Evolutionary conservation across 2,113 vertebrate genomes (phyloP).

Genomic region (Balaeniceps rex): DNA sequence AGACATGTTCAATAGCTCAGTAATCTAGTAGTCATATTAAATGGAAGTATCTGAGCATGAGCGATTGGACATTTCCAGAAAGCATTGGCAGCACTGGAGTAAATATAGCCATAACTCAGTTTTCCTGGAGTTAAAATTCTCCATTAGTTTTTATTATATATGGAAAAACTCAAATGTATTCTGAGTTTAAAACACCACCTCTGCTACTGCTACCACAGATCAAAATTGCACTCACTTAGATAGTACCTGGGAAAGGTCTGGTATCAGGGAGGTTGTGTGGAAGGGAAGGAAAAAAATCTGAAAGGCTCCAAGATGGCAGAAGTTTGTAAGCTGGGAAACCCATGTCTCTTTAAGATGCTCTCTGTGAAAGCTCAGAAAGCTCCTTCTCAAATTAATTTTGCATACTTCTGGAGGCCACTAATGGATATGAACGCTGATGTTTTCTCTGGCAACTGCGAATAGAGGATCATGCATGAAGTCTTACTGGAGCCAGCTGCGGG

Average conservation of each 20-base stretch:
- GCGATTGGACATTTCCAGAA: not conserved
- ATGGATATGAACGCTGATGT: not conserved
- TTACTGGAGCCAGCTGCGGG: not conserved
- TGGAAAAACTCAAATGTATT: not conserved
- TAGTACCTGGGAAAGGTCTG: not conserved
- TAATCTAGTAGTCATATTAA: not conserved
- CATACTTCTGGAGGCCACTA: not conserved
- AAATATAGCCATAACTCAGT: not conserved
- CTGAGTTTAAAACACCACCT: not conserved
- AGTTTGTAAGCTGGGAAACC: not conserved
- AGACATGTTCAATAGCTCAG: not conserved
- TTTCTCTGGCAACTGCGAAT: slow-evolving; percentile 12
- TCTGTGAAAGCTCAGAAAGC: not conserved
- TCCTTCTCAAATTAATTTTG: slow-evolving; percentile 15
- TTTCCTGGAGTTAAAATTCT: not conserved
- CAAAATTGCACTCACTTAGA: not conserved
- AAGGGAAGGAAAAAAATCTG: not conserved
- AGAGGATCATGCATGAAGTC: not conserved
- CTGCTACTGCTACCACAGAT: not conserved
- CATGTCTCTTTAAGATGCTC: not conserved
- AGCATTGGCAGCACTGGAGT: not conserved
- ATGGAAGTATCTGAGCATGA: not conserved
- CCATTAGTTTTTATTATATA: not conserved
- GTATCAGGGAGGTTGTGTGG: not conserved
- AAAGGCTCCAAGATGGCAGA: not conserved